Percentiles rank a stretch among this genome's conserved stretches.
These are phyloP conservation scores for Hedya salicella DNA, from an alignment of 2,888 invertebrate genomes.

Conservation along the genomic window DNA sequence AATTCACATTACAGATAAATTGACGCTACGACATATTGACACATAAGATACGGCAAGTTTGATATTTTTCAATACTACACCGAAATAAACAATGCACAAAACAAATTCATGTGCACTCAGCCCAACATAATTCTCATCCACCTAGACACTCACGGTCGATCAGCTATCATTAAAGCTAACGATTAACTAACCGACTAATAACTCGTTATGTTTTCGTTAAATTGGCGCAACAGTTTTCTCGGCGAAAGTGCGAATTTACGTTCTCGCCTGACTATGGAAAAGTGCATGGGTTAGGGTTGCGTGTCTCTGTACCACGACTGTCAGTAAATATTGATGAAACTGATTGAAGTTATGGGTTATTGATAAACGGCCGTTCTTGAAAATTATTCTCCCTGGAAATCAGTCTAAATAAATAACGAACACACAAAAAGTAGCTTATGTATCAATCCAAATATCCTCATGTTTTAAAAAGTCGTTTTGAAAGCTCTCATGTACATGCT, in stretches of 20 bases:
- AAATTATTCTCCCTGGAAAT: no score
- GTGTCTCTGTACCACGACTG: slow-evolving; percentile 7
- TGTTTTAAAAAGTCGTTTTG: no score
- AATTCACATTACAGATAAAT: no score
- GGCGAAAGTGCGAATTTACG: slow-evolving; percentile 37
- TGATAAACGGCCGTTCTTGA: no score
- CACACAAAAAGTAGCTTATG: no score
- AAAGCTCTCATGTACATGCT: no score
- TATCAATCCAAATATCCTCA: no score
- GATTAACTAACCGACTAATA: slow-evolving; percentile 7
- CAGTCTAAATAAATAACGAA: no score
- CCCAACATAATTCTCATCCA: not conserved
- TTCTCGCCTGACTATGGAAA: slow-evolving; percentile 19
- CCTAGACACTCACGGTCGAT: slow-evolving; percentile 18
- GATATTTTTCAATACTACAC: not conserved
- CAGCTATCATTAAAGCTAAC: slow-evolving; percentile 3
- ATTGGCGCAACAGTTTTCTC: slow-evolving; percentile 33
- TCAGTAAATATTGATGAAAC: not conserved
- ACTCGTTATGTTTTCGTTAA: slow-evolving; percentile 31
- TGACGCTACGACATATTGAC: no score
- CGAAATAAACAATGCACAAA: not conserved
- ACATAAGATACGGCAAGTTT: not conserved
- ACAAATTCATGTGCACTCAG: not conserved
- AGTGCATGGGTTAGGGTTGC: slow-evolving; percentile 31
- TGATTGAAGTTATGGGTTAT: no score